These are phyloP conservation scores for Rhipidura dahli DNA, from an alignment of 2,113 vertebrate genomes.

Conservation along the genomic window DNA sequence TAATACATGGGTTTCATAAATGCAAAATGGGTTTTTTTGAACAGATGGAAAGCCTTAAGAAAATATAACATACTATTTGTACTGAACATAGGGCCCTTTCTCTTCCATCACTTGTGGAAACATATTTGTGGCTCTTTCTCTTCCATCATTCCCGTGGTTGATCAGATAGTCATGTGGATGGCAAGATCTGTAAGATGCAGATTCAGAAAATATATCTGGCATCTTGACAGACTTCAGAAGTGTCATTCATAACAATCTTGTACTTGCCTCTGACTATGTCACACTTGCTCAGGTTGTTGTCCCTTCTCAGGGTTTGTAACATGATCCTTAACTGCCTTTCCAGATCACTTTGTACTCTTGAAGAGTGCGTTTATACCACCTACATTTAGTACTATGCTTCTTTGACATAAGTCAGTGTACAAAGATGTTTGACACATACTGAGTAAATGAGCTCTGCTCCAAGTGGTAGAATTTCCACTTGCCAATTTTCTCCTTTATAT, in stretches of 20 bases:
- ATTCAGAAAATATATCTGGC: not conserved
- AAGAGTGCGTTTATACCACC: not conserved
- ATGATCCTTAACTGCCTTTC: not conserved
- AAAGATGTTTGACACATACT: not conserved
- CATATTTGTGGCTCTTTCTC: not conserved
- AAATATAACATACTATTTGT: not conserved
- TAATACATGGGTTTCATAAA: not conserved
- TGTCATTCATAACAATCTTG: not conserved
- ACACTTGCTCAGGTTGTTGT: not conserved
- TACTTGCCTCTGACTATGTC: not conserved
- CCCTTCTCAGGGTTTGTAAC: not conserved
- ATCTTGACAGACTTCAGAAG: not conserved
- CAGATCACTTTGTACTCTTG: not conserved
- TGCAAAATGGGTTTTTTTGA: accelerated
- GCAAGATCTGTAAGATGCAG: not conserved
- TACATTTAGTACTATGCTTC: not conserved
- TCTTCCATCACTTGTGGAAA: not conserved
- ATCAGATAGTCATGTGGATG: not conserved
- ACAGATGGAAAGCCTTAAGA: not conserved
- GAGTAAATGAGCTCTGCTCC: not conserved
- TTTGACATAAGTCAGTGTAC: not conserved
- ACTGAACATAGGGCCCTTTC: not conserved
- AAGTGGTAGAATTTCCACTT: accelerated
- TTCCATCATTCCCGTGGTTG: not conserved
- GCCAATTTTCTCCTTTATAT: not conserved